A percentile compares a stretch with the other conserved stretches of the same genome.
Evolutionary conservation across 1,140 invertebrate genomes (phyloP).

Genomic region (Caenorhabditis tropicalis): DNA sequence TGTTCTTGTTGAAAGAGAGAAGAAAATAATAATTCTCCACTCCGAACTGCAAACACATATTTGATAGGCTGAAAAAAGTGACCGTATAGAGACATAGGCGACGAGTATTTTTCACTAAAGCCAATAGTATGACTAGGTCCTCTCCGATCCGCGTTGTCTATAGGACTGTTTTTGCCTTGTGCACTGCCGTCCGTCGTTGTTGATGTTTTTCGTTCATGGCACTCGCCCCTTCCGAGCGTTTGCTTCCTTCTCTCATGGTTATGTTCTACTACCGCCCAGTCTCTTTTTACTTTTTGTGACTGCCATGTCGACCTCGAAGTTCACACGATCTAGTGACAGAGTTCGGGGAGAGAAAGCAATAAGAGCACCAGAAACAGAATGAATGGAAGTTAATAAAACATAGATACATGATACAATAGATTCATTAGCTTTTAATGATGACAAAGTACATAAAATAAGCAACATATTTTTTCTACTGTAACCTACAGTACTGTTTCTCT

Average conservation of each 20-base stretch:
- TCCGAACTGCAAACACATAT: constrained; percentile 9
- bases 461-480: too few species aligned
- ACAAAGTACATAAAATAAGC: too few species aligned
- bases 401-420: too few species aligned
- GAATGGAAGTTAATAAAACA: background rate
- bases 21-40: too few species aligned
- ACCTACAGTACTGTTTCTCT: too few species aligned
- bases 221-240: constrained; percentile 22
- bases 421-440: too few species aligned
- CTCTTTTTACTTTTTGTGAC: constrained; percentile 6
- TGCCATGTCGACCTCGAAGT: constrained; percentile 24
- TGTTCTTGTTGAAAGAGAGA: background rate
- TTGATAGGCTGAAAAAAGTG: constrained; percentile 8
- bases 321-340: background rate
- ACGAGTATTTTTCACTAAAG: constrained; percentile 35
- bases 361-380: background rate
- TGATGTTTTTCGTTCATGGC: constrained; percentile 40
- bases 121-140: constrained; percentile 39
- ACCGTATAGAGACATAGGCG: background rate
- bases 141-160: background rate
- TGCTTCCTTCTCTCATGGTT: constrained; percentile 3
- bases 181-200: constrained; percentile 37
- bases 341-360: background rate
- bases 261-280: constrained; percentile 21
- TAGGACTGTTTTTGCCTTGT: constrained; percentile 36